Evolutionary conservation across 2,797 vertebrate species (phyloP).

Genomic region (Sternarchorhynchus goeldii): DNA sequence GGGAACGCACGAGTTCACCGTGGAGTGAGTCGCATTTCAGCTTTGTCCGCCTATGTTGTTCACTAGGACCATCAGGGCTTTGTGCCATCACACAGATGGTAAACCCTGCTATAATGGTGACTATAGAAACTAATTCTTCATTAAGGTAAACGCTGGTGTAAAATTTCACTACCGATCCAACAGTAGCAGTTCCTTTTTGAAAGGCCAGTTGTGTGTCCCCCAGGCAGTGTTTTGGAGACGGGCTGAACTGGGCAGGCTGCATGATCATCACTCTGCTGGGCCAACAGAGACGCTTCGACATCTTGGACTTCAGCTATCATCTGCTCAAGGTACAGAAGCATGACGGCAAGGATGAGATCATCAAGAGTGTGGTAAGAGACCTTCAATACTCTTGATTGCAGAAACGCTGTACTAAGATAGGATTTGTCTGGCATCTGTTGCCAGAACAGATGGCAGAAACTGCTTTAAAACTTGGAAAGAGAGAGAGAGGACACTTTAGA

Average conservation of each 20-base stretch:
- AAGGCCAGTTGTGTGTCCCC: not conserved
- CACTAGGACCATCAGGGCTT: not conserved
- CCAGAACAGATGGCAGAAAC: no score
- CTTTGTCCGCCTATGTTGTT: not conserved
- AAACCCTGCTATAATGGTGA: no score
- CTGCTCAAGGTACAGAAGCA: conserved; percentile 98
- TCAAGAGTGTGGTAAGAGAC: conserved; percentile 94
- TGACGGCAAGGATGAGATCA: conserved; percentile 95
- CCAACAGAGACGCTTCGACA: conserved; percentile 93
- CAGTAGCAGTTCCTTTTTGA: not conserved
- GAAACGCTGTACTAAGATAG: no score
- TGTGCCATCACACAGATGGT: not conserved
- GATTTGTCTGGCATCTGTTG: no score
- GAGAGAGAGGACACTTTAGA: no score
- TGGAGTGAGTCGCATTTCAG: conserved; percentile 83
- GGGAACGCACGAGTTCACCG: conserved; percentile 95
- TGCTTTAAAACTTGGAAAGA: no score
- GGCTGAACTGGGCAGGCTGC: conserved; percentile 97
- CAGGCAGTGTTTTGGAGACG: conserved; percentile 97
- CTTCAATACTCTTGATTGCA: no score
- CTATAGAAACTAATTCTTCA: no score
- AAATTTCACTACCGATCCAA: no score
- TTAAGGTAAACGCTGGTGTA: no score
- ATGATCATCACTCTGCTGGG: conserved; percentile 96
- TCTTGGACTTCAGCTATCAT: conserved; percentile 98